These are phyloP conservation scores for Salvelinus fontinalis DNA, from an alignment of 2,113 vertebrate genomes.

Conservation along the genomic window DNA sequence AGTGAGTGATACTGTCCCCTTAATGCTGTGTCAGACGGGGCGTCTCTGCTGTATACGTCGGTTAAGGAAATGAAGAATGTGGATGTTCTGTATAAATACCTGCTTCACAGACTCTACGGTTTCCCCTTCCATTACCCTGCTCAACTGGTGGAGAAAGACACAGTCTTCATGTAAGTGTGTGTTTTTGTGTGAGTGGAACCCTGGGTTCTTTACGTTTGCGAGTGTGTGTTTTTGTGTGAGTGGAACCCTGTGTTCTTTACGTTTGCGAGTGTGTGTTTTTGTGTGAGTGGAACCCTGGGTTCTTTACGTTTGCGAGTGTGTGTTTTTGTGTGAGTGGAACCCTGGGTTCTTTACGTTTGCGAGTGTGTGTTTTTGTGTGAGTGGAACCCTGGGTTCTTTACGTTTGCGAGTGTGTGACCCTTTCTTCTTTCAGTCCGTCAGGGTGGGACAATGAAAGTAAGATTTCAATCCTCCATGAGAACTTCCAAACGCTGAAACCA, in stretches of 20 bases:
- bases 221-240: not conserved
- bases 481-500: constrained; percentile 92
- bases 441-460: constrained; percentile 99
- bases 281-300: not conserved
- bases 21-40: constrained; percentile 86
- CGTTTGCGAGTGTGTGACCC: constrained; percentile 19
- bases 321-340: not conserved
- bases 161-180: constrained; percentile 90
- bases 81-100: constrained; percentile 97
- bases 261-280: constrained; percentile 17
- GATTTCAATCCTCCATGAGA: constrained; percentile 96
- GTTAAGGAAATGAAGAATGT: constrained; percentile 99
- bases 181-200: not conserved
- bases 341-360: not conserved
- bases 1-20: constrained; percentile 69
- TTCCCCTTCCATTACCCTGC: constrained; percentile 92
- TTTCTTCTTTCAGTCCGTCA: constrained; percentile 81
- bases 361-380: constrained; percentile 14
- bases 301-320: constrained; percentile 19
- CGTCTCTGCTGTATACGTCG: constrained; percentile 96
- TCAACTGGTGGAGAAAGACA: constrained; percentile 96
- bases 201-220: constrained; percentile 1
- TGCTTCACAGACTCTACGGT: constrained; percentile 95
- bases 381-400: not conserved
- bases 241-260: constrained; percentile 1